Conservation (phyloP, 2,888 invertebrate genomes). For the Melangyna quadrimaculata region DNA sequence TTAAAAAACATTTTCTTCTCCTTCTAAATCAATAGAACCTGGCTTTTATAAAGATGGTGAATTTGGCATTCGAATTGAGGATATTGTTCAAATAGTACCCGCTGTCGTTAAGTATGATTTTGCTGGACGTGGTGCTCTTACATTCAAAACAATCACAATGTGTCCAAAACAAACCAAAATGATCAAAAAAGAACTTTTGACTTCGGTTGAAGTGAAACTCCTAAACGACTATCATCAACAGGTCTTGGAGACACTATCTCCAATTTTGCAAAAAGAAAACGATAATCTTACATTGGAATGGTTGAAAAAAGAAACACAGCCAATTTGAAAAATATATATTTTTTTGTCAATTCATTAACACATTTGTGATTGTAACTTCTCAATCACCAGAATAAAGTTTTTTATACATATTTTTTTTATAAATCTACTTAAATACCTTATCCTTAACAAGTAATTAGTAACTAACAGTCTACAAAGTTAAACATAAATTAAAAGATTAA, state of each 20-base stretch:
- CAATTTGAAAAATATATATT: slow-evolving; percentile 81
- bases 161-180: slow-evolving; percentile 94
- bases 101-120: slow-evolving; percentile 83
- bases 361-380: slow-evolving; percentile 2
- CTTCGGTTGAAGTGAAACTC: slow-evolving; percentile 86
- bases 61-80: slow-evolving; percentile 94
- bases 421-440: slow-evolving; percentile 26
- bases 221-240: slow-evolving; percentile 90
- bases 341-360: slow-evolving; percentile 21
- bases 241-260: slow-evolving; percentile 87
- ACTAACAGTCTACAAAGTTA: slow-evolving; percentile 53
- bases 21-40: slow-evolving; percentile 85
- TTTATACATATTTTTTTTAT: slow-evolving; percentile 5
- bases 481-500: neutral
- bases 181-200: slow-evolving; percentile 89
- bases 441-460: slow-evolving; percentile 22
- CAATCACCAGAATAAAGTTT: slow-evolving; percentile 35
- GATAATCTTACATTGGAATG: slow-evolving; percentile 88
- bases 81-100: slow-evolving; percentile 88
- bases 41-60: slow-evolving; percentile 93
- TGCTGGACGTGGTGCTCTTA: slow-evolving; percentile 88
- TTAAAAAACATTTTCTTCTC: neutral
- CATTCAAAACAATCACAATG: slow-evolving; percentile 94
- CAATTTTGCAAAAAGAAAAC: slow-evolving; percentile 85
- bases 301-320: slow-evolving; percentile 89